phyloP scores from a whole-genome alignment of 2,797 vertebrate species.

The Sitta carolinensis region DNA sequence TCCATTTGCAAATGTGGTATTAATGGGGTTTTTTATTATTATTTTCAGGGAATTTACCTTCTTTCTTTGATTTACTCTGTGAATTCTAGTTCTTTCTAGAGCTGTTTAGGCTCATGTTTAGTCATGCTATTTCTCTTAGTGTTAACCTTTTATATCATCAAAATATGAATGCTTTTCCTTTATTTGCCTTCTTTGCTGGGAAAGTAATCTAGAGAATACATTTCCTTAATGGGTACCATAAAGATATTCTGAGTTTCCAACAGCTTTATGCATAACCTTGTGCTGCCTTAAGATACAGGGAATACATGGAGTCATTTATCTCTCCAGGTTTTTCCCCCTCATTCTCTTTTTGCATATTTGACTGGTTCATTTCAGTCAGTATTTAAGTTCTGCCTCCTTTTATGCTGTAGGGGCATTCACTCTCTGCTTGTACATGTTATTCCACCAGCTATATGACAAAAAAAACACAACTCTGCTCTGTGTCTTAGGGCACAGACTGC shows the following conservation, averaged over 20 bases:
- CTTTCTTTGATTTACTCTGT: background rate
- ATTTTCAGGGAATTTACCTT: background rate
- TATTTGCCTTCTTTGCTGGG: background rate
- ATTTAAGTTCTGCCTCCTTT: background rate
- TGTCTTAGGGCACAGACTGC: background rate
- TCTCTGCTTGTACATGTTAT: background rate
- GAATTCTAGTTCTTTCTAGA: background rate
- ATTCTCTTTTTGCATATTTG: background rate
- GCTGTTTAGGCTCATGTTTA: background rate
- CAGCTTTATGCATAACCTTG: background rate
- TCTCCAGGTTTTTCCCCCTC: background rate
- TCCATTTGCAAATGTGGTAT: background rate
- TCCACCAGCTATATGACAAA: background rate
- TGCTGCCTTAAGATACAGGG: background rate
- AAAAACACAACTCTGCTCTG: background rate
- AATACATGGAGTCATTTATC: background rate
- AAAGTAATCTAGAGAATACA: background rate
- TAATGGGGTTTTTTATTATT: background rate
- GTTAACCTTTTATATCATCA: background rate
- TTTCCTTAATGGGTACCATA: background rate
- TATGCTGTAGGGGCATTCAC: background rate
- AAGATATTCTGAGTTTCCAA: background rate
- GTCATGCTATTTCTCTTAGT: background rate
- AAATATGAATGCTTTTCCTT: background rate
- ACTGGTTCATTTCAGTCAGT: background rate